A percentile compares a stretch with the other conserved stretches of the same genome.
phyloP scores from a whole-genome alignment of 2,888 invertebrate species.

The Orthosia gothica region DNA sequence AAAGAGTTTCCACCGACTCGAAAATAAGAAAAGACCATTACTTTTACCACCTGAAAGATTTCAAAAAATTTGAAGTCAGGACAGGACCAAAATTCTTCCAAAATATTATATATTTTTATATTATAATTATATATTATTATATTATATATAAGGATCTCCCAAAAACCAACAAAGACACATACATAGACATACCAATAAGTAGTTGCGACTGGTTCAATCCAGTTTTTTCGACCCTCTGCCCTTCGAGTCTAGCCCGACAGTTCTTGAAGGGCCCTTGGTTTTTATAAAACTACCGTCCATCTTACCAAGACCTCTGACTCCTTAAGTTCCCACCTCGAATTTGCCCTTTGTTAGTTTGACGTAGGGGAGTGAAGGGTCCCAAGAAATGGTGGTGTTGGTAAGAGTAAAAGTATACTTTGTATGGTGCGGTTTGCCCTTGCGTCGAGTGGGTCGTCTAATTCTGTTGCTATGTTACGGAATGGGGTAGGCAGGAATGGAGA shows the following conservation, averaged over 20 bases:
- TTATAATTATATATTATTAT: no score
- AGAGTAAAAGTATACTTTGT: conserved; percentile 73
- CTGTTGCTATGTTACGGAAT: conserved; percentile 70
- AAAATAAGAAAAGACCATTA: no score
- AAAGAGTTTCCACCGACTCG: no score
- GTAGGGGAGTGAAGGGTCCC: conserved; percentile 38
- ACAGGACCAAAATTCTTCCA: neutral
- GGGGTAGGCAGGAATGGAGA: conserved; percentile 34
- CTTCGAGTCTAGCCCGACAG: conserved; percentile 87
- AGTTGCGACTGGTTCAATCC: conserved; percentile 75
- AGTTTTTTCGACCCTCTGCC: conserved; percentile 86
- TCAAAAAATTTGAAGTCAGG: neutral
- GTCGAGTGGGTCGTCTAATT: conserved; percentile 65
- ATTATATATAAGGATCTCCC: neutral
- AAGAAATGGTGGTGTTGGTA: conserved; percentile 23
- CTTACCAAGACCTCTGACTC: conserved; percentile 66
- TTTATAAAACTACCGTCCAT: conserved; percentile 82
- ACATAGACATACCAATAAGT: conserved; percentile 38
- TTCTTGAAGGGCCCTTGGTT: conserved; percentile 85
- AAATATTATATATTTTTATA: no score
- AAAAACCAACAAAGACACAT: conserved; percentile 11
- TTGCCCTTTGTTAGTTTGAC: neutral
- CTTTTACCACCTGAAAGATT: neutral
- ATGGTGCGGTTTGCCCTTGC: conserved; percentile 72
- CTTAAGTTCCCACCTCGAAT: conserved; percentile 14